Conservation (phyloP, 2,113 vertebrate species). For the Microtus montanus region DNA sequence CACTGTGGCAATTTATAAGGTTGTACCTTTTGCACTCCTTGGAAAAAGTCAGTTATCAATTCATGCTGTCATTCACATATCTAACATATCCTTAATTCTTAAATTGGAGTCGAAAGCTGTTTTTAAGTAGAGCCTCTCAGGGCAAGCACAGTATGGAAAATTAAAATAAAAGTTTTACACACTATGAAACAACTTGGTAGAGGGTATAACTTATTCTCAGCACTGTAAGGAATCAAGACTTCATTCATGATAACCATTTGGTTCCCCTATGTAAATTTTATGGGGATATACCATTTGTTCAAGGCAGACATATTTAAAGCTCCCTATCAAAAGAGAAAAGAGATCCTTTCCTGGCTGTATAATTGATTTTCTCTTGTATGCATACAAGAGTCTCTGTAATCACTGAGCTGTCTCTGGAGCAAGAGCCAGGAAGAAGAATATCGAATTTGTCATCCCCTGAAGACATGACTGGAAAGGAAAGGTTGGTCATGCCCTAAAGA, state of each 20-base stretch:
- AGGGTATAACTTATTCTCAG: background rate
- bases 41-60: background rate
- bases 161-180: background rate
- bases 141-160: background rate
- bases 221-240: background rate
- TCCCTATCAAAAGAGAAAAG: background rate
- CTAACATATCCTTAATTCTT: too few relatives aligned
- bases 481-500: background rate
- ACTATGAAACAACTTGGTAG: background rate
- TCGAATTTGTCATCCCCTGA: background rate
- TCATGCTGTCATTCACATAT: background rate
- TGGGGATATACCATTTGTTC: background rate
- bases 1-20: background rate
- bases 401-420: background rate
- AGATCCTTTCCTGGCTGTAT: accelerated
- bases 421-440: background rate
- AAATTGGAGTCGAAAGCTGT: background rate
- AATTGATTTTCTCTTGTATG: background rate
- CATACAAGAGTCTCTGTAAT: background rate
- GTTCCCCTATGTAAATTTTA: background rate
- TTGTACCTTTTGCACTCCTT: background rate
- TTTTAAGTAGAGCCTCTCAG: background rate
- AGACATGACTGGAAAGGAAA: background rate
- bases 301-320: background rate
- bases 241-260: background rate